phyloP scores from a whole-genome alignment of 1,140 invertebrate genomes.

The Macrocentrus cingulum region DNA sequence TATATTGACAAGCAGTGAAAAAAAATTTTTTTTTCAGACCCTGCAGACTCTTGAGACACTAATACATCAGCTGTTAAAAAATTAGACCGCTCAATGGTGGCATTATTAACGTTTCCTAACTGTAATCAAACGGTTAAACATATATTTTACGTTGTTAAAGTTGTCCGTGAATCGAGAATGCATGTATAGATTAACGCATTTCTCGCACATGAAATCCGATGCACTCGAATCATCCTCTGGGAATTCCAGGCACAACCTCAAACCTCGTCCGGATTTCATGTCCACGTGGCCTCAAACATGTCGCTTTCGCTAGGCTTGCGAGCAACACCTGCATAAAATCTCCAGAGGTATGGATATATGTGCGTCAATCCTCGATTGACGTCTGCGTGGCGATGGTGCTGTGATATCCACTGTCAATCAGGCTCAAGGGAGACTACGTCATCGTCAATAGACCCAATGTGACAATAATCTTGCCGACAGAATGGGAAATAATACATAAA shows the following conservation, averaged over 20 bases:
- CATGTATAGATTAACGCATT: constrained; percentile 3
- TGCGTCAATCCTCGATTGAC: neutral
- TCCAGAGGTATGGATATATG: constrained; percentile 2
- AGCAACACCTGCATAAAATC: constrained; percentile 25
- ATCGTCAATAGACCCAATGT: neutral
- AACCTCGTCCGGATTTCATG: constrained; percentile 13
- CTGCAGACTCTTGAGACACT: no score
- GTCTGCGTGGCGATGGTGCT: no score
- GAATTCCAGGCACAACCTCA: constrained; percentile 14
- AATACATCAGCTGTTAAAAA: no score
- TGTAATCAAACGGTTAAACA: no score
- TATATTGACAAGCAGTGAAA: no score
- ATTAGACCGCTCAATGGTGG: no score
- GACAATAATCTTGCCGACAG: neutral
- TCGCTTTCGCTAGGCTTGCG: constrained; percentile 5
- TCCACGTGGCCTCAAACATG: constrained; percentile 2
- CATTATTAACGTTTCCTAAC: no score
- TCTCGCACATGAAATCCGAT: constrained; percentile 2
- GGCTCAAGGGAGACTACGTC: no score
- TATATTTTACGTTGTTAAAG: no score
- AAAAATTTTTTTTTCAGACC: no score
- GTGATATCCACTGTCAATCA: no score
- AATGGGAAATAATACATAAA: neutral
- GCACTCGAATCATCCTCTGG: constrained; percentile 2
- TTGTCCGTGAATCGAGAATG: neutral